A percentile compares a stretch with the other conserved stretches of the same genome.
Conservation (phyloP, 2,888 invertebrate genomes). For the Oligia latruncula region DNA sequence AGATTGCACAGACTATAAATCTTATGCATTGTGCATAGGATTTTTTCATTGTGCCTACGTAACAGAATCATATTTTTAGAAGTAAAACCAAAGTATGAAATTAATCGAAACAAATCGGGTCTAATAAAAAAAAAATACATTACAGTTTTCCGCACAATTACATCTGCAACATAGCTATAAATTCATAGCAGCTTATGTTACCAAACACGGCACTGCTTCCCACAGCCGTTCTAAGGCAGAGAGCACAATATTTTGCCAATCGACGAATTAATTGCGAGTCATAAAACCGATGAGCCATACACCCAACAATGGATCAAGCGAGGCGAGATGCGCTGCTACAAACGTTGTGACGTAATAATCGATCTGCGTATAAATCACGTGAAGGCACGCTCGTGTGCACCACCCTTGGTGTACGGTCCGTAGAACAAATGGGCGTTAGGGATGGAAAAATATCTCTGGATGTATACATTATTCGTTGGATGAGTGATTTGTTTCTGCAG, state of each 20-base stretch:
- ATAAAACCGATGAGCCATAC: conserved; percentile 83
- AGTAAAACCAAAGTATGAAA: neutral
- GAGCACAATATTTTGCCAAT: conserved; percentile 80
- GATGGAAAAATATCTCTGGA: conserved; percentile 41
- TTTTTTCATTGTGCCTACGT: neutral
- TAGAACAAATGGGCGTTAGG: conserved; percentile 61
- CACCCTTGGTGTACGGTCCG: conserved; percentile 71
- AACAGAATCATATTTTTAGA: neutral
- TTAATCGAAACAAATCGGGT: neutral
- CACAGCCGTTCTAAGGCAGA: conserved; percentile 69
- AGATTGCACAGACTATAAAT: neutral
- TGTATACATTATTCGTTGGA: conserved; percentile 30
- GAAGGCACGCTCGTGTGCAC: conserved; percentile 81
- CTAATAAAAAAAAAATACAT: conserved; percentile 10
- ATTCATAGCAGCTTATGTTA: conserved; percentile 48
- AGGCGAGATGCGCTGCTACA: conserved; percentile 76
- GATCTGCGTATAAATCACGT: conserved; percentile 82
- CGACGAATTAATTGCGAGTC: conserved; percentile 83
- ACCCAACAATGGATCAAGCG: conserved; percentile 74
- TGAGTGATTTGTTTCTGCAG: neutral
- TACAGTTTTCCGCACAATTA: conserved; percentile 41
- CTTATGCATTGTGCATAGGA: neutral
- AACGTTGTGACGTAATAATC: conserved; percentile 81
- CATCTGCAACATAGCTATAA: conserved; percentile 24
- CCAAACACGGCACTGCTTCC: conserved; percentile 43